A percentile compares a stretch with the other conserved stretches of the same genome.
phyloP scores from a whole-genome alignment of 2,113 vertebrate genomes.

The Australoheros scitulus region DNA sequence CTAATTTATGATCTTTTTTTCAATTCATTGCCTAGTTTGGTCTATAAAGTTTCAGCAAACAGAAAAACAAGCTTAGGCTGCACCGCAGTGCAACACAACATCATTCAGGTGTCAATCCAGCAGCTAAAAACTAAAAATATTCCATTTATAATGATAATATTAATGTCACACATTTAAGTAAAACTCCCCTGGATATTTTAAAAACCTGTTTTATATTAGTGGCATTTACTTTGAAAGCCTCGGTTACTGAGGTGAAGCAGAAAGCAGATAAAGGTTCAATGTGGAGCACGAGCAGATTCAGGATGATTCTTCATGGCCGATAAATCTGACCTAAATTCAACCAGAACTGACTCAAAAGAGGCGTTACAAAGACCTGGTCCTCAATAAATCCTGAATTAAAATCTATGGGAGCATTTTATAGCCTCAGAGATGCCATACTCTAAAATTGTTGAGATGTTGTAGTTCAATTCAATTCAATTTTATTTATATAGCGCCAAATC shows the following conservation, averaged over 20 bases:
- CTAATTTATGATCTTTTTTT: not conserved
- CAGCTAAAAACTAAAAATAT: not conserved
- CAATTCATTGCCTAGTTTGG: not conserved
- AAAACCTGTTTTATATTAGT: not conserved
- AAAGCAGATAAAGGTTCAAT: not conserved
- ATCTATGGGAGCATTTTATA: not conserved
- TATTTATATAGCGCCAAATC: too few relatives aligned
- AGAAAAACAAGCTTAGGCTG: not conserved
- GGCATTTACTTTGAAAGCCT: not conserved
- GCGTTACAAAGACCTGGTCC: not conserved
- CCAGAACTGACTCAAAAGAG: accelerated
- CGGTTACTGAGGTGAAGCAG: too few relatives aligned
- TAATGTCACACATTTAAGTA: not conserved
- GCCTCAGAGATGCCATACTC: not conserved
- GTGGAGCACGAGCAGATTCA: not conserved
- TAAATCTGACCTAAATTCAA: accelerated
- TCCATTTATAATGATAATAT: not conserved
- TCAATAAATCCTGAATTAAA: not conserved
- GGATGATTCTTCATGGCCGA: not conserved
- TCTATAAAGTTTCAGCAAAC: not conserved
- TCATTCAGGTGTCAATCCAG: not conserved
- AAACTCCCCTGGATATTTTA: not conserved
- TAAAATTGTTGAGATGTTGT: too few relatives aligned
- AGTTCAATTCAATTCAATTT: too few relatives aligned
- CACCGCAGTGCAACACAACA: not conserved